Evolutionary conservation across 2,797 vertebrate genomes (phyloP).

Genomic region (Limnodromus scolopaceus): DNA sequence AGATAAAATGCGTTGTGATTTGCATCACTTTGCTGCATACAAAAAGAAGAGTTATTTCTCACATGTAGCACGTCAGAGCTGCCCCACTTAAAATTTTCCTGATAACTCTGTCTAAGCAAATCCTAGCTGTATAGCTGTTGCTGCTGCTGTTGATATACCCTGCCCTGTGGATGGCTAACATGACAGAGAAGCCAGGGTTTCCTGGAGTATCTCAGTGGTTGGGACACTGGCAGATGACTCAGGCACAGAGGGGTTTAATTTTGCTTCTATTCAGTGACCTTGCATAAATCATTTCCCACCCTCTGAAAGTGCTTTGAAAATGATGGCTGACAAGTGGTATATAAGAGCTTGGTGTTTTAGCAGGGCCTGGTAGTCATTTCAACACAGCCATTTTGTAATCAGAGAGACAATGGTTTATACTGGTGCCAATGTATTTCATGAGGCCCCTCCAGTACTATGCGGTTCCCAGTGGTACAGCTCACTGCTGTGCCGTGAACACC

Average conservation of each 20-base stretch:
- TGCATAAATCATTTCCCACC: slow-evolving; percentile 52
- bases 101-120: neutral
- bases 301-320: slow-evolving; percentile 65
- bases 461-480: neutral
- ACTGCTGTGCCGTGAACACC: slow-evolving; percentile 10
- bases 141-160: neutral
- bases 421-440: slow-evolving; percentile 44
- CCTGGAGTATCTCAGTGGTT: slow-evolving; percentile 58
- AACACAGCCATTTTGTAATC: slow-evolving; percentile 60
- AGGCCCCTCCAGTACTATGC: slow-evolving; percentile 14
- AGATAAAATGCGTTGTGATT: neutral
- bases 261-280: slow-evolving; percentile 57
- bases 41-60: neutral
- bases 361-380: slow-evolving; percentile 49
- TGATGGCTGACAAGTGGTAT: slow-evolving; percentile 55
- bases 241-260: slow-evolving; percentile 61
- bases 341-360: slow-evolving; percentile 55
- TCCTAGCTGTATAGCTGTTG: neutral
- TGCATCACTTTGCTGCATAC: neutral
- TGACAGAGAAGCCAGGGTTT: slow-evolving; percentile 29
- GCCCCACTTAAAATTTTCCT: neutral
- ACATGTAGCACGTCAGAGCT: neutral
- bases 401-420: slow-evolving; percentile 54
- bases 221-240: slow-evolving; percentile 28
- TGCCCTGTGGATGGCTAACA: neutral